Conservation (phyloP, 2,797 vertebrate genomes). For the Lutjanus argentimaculatus region DNA sequence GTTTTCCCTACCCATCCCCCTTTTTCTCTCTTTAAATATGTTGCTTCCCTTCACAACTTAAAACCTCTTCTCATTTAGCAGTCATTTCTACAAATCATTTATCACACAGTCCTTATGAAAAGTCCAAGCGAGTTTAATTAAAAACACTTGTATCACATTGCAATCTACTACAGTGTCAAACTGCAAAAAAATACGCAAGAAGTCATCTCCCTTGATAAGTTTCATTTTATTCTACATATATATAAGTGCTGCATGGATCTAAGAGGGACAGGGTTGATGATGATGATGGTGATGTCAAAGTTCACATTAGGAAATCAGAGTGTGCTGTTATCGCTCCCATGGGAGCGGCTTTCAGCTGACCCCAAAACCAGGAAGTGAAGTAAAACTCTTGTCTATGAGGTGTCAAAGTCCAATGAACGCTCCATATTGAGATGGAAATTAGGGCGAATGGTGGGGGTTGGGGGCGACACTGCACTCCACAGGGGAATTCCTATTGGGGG, state of each 20-base stretch:
- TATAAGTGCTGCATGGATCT: not conserved
- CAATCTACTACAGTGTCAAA: not conserved
- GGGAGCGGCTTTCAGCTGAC: slow-evolving; percentile 78
- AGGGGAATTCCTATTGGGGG: slow-evolving; percentile 81
- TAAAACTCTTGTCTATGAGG: slow-evolving; percentile 81
- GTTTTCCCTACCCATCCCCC: slow-evolving; percentile 61
- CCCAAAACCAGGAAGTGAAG: slow-evolving; percentile 84
- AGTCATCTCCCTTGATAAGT: not conserved
- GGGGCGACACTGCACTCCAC: slow-evolving; percentile 70
- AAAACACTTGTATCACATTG: not conserved
- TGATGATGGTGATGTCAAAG: slow-evolving; percentile 62
- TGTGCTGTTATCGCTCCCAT: slow-evolving; percentile 70
- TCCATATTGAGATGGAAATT: slow-evolving; percentile 85
- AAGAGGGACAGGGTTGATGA: not conserved
- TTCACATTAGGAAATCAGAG: slow-evolving; percentile 72
- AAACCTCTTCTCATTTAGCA: slow-evolving; percentile 31
- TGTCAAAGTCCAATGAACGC: slow-evolving; percentile 84
- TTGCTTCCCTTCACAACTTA: slow-evolving; percentile 36
- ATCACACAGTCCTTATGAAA: not conserved
- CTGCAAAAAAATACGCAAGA: no score
- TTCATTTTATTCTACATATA: not conserved
- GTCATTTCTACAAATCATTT: slow-evolving; percentile 16
- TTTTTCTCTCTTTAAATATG: slow-evolving; percentile 33
- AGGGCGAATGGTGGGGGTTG: slow-evolving; percentile 75
- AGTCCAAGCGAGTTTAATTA: not conserved